Evolutionary conservation across 2,113 vertebrate species (phyloP).

Genomic region (Takifugu bimaculatus): DNA sequence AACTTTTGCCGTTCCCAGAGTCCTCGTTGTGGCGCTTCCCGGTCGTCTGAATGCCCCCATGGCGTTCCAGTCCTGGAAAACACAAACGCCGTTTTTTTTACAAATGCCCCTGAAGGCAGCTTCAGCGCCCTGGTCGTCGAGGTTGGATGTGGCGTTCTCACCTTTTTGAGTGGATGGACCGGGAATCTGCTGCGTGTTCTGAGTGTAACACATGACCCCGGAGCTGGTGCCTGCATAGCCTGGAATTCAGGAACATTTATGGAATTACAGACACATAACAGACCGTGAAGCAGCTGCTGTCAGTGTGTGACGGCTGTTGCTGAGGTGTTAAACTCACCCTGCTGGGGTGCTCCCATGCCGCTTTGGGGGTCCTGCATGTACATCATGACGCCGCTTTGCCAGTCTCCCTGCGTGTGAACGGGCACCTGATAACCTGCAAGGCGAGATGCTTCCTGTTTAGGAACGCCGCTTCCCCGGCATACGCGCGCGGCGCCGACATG

Average conservation of each 20-base stretch:
- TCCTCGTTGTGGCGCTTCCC: conserved; percentile 74
- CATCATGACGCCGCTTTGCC: conserved; percentile 62
- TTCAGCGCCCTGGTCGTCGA: background rate
- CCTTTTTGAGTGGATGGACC: conserved; percentile 52
- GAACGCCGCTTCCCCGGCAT: background rate
- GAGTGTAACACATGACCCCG: conserved; percentile 56
- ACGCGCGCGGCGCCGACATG: background rate
- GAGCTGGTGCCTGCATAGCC: conserved; percentile 39
- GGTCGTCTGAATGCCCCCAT: conserved; percentile 31
- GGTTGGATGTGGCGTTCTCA: conserved; percentile 11
- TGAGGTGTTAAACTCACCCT: conserved; percentile 41
- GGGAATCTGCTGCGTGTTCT: conserved; percentile 48
- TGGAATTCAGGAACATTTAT: conserved; percentile 17
- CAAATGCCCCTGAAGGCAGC: background rate
- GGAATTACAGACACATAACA: conserved; percentile 5
- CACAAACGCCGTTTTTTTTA: background rate
- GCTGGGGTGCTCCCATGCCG: conserved; percentile 40
- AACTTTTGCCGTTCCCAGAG: conserved; percentile 44
- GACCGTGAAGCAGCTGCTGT: background rate
- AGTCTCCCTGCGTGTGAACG: conserved; percentile 59
- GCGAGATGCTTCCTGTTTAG: background rate
- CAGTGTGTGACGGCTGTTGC: background rate
- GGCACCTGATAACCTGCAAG: conserved; percentile 63
- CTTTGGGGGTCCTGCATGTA: conserved; percentile 60
- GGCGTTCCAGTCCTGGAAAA: conserved; percentile 54